Base-by-base conservation (phyloP, 2,113 vertebrate genomes). In the Loxodonta africana region DNA sequence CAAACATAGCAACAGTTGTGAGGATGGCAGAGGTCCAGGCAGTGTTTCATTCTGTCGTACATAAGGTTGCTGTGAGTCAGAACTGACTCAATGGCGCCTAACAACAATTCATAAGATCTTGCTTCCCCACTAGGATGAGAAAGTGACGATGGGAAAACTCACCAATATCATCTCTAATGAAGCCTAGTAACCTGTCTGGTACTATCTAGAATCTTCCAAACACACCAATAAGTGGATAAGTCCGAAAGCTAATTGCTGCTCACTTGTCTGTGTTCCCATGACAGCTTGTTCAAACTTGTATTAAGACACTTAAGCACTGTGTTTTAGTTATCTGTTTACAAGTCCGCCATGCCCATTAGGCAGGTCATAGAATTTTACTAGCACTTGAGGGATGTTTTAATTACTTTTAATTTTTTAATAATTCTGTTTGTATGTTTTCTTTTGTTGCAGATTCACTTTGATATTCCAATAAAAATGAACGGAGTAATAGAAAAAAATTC, bases 361-460 rank as follows among this genome's bases (percentile, higher is more conserved):
- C 3, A 95, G 62, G 21, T 48, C 33, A 60, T 15, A n/a, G 51
- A 46, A 92, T 94, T 94, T 93, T 88, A 94, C 63, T 88, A 92
- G 84, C 44, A 85, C 12, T 85, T 96, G 71, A 90, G 77, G 51
- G 63, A 81, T 82, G 14, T 77, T 76, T 95, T 95, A 93, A 97
- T 82, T 91, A 73, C 87, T 90, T 67, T 92, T 51, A 87, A 97
- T 81, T 94, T 88, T 94, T 92, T 8, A 74, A 95, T 85, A 90
- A 95, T 83, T 87, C 81, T 96, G 71, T 95, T 96, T 95, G 9
- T 53, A 88, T 69, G 83, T 81, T 80, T 86, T 74, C 30, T 46
- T 84, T 92, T 95, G 82, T 77, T 74, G 41, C 4, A 86, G 91
- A 91, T 85, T 95, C n/a, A 94, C 41, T 28, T 77, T 91, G 96